Percentiles rank a stretch among this genome's conserved stretches.
These are phyloP conservation scores for Calameuta filiformis DNA, from an alignment of 2,888 invertebrate species.

Conservation along the genomic window DNA sequence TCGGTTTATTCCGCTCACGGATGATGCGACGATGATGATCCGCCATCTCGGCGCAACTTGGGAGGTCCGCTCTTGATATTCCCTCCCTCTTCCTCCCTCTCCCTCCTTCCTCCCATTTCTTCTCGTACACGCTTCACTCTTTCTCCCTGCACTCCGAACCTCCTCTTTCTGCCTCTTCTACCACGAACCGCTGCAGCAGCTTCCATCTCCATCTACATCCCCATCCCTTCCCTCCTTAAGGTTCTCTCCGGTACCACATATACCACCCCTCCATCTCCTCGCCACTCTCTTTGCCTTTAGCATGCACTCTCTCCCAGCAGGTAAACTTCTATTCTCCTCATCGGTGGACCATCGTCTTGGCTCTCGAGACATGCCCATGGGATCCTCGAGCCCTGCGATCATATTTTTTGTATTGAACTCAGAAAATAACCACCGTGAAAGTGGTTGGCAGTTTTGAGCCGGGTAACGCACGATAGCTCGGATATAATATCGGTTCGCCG, in stretches of 20 bases:
- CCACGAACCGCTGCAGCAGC: background rate
- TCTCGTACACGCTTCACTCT: constrained; percentile 30
- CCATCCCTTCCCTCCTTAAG: constrained; percentile 17
- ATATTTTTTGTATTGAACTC: constrained; percentile 54
- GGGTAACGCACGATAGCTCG: constrained; percentile 32
- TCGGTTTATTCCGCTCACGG: constrained; percentile 59
- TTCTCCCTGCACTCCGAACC: background rate
- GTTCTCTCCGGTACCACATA: constrained; percentile 26
- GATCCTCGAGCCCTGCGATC: constrained; percentile 48
- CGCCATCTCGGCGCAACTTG: constrained; percentile 66
- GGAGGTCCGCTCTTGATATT: constrained; percentile 66
- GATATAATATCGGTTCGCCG: constrained; percentile 31
- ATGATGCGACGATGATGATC: constrained; percentile 65
- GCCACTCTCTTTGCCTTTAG: constrained; percentile 23
- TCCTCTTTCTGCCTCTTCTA: constrained; percentile 14
- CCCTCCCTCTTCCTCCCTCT: constrained; percentile 47
- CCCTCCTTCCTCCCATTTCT: constrained; percentile 49
- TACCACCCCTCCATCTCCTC: constrained; percentile 21
- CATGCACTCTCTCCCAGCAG: constrained; percentile 37
- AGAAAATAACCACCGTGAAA: constrained; percentile 46
- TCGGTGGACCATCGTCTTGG: constrained; percentile 8
- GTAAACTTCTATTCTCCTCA: constrained; percentile 47
- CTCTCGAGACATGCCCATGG: constrained; percentile 42
- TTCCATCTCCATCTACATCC: constrained; percentile 25
- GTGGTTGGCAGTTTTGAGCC: constrained; percentile 32